Evolutionary conservation across 1,140 invertebrate genomes (phyloP).

Genomic region (Leptopilina boulardi): DNA sequence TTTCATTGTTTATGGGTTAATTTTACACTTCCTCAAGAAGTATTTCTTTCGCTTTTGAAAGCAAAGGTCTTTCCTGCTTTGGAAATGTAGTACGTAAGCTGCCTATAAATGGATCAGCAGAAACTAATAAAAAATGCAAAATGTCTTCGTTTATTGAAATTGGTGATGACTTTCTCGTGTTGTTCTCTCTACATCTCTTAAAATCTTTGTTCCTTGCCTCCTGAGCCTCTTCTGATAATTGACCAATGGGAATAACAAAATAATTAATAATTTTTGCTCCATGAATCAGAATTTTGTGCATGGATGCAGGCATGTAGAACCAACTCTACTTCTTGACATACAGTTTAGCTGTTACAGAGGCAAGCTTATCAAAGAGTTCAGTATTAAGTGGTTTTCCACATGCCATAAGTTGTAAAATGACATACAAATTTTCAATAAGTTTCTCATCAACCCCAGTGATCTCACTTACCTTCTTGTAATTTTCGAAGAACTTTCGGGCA

Average conservation of each 20-base stretch:
- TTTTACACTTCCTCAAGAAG: too few species aligned
- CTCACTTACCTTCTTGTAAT: constrained; percentile 23
- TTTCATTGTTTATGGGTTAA: too few species aligned
- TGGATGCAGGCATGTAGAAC: constrained; percentile 47
- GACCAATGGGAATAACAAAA: constrained; percentile 62
- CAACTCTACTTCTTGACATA: constrained; percentile 43
- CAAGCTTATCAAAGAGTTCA: constrained; percentile 34
- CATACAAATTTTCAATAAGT: not conserved
- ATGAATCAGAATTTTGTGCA: constrained; percentile 45
- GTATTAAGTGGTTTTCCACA: not conserved
- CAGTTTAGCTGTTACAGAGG: constrained; percentile 36
- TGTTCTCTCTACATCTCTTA: constrained; percentile 46
- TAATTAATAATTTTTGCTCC: constrained; percentile 52
- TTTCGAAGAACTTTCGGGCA: constrained; percentile 50
- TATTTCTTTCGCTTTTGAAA: not conserved
- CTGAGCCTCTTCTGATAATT: constrained; percentile 63
- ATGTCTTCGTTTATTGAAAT: constrained; percentile 31
- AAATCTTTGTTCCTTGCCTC: too few species aligned
- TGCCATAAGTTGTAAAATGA: constrained; percentile 10
- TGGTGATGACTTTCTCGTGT: constrained; percentile 20
- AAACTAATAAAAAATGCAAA: constrained; percentile 2
- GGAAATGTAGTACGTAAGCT: too few species aligned
- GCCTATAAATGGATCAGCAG: constrained; percentile 7
- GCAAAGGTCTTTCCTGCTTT: not conserved
- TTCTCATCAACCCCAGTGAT: not conserved